phyloP scores from a whole-genome alignment of 2,113 vertebrate genomes.

The Mus musculus region DNA sequence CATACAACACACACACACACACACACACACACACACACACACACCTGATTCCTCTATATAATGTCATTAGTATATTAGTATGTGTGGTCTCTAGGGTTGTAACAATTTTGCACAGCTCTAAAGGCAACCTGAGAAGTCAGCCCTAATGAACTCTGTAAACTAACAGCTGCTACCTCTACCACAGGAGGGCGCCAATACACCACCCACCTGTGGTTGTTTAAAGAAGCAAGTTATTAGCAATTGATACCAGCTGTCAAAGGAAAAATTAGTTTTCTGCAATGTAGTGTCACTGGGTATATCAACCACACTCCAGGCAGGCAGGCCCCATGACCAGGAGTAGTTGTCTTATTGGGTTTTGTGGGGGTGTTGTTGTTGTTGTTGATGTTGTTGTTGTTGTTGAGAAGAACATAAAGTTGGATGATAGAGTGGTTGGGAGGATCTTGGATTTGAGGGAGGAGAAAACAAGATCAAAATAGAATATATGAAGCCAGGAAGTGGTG shows the following conservation, averaged over 20 bases:
- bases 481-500: not conserved
- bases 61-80: not conserved
- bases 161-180: not conserved
- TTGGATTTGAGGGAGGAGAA: not conserved
- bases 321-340: not conserved
- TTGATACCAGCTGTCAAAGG: not conserved
- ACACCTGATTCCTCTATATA: not conserved
- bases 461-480: not conserved
- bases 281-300: not conserved
- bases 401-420: not conserved
- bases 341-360: not conserved
- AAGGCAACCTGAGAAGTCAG: not conserved
- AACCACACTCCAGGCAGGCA: not conserved
- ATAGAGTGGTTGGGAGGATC: not conserved
- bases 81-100: not conserved
- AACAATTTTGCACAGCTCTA: not conserved
- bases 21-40: not conserved
- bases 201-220: not conserved
- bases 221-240: not conserved
- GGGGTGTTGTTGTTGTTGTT: too few species aligned
- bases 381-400: not conserved
- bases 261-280: not conserved
- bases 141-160: not conserved
- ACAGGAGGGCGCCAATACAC: not conserved
- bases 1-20: not conserved